phyloP scores from a whole-genome alignment of 2,797 vertebrate genomes.

The Liparis tanakae region DNA sequence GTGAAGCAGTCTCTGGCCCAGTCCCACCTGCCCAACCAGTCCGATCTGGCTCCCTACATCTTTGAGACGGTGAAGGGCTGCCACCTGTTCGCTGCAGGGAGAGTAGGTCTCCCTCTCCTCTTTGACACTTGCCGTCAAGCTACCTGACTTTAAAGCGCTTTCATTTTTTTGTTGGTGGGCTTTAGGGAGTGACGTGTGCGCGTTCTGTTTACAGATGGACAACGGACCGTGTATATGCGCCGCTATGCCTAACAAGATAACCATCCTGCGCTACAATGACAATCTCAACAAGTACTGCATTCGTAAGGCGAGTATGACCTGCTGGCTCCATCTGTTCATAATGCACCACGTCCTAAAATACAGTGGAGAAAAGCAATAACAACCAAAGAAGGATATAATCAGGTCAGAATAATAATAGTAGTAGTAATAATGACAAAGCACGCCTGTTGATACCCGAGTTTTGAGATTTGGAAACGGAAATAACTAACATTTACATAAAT shows the following conservation, averaged over 20 bases:
- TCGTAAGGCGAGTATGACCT: conserved; percentile 87
- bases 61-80: conserved; percentile 99
- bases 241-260: conserved; percentile 96
- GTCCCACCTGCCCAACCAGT: conserved; percentile 94
- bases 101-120: conserved; percentile 78
- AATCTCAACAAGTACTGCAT: conserved; percentile 97
- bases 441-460: background rate
- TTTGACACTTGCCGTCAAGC: background rate
- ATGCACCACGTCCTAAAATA: background rate
- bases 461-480: background rate
- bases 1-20: conserved; percentile 97
- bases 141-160: background rate
- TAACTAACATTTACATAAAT: background rate
- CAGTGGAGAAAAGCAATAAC: background rate
- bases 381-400: background rate
- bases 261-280: conserved; percentile 95
- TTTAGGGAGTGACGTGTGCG: background rate
- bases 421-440: too few relatives aligned
- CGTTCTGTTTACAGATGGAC: conserved; percentile 87
- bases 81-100: conserved; percentile 95
- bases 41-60: conserved; percentile 90
- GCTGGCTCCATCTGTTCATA: background rate
- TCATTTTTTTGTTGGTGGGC: too few relatives aligned
- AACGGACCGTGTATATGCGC: conserved; percentile 95
- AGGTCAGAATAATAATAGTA: background rate